Evolutionary conservation across 2,797 vertebrate species (phyloP), one percentile per base, ranked within the genome.

Genomic region (Psittacula derbiana): DNA sequence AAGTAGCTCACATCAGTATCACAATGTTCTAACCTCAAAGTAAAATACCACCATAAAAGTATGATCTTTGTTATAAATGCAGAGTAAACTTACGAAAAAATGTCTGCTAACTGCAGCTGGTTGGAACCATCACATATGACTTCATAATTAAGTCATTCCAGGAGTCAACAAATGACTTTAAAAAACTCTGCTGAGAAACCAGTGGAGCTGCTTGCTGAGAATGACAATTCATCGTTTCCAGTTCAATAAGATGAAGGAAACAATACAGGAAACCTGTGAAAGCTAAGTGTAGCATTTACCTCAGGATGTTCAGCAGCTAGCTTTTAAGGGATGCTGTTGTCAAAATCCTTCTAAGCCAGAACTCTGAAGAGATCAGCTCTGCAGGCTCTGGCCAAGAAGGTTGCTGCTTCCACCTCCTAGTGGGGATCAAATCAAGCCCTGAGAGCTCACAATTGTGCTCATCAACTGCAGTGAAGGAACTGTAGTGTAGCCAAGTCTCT

Each of bases 1-100:
- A 83, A 85, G 50, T 20, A 75, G 12, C 44, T 92, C n/a, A n/a
- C 16, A 49, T 28, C 0, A 0, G 20, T 38, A 23, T 14, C 28
- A 71, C 58, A 80, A 8, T 31, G 47, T 9, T 69, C 11, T n/a
- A 71, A 74, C 9, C 40, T 21, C 60, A 58, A 70, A 73, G 8
- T 65, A 66, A 86, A 95, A 71, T 21, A 60, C 5, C 1, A 2
- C 12, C 36, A 6, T 24, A 53, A 75, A 80, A 79, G 12, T 31
- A 33, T 36, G 49, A 74, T 62, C 27, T 53, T 82, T 82, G 6
- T 2, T 57, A 80, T 31, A 89, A 87, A 57, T 16, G 33, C 31
- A 65, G 21, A 24, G 14, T 27, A 87, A 53, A 69, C 3, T 3
- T n/a, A 57, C n/a, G 57, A 60, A 90, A 88, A 78, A n/a, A 20